phyloP scores from a whole-genome alignment of 23 tunicate species.

The Botrylloides violaceus region DNA sequence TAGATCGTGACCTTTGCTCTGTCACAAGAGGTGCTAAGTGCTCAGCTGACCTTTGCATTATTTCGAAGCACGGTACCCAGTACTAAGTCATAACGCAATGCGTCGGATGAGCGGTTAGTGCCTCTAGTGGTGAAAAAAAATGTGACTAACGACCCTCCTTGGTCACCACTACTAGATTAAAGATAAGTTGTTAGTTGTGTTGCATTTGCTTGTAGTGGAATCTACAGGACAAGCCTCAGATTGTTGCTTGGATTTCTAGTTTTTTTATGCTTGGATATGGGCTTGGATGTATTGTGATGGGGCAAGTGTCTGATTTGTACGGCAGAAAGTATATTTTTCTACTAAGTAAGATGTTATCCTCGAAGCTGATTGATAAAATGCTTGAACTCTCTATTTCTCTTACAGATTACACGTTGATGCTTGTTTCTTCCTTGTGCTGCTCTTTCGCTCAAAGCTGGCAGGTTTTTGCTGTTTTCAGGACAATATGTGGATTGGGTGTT shows the following conservation, averaged over 20 bases:
- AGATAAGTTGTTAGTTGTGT: no score
- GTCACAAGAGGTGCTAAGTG: no score
- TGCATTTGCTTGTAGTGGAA: constrained; percentile 44
- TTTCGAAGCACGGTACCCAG: no score
- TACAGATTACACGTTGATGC: background rate
- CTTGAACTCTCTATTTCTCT: no score
- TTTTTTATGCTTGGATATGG: constrained; percentile 65
- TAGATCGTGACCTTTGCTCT: no score
- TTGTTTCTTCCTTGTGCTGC: background rate
- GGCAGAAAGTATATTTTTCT: constrained; percentile 34
- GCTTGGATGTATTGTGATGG: constrained; percentile 50
- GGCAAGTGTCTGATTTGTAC: constrained; percentile 60
- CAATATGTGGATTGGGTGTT: constrained; percentile 43
- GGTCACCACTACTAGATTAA: no score
- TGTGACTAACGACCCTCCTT: no score
- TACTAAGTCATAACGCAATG: no score
- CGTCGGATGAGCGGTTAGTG: no score
- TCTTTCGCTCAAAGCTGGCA: constrained; percentile 43
- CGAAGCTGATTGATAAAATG: no score
- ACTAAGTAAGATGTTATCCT: constrained; percentile 24
- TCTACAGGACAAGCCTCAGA: constrained; percentile 48
- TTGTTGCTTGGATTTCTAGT: constrained; percentile 52
- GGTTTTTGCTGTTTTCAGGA: constrained; percentile 49
- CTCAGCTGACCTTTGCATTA: no score
- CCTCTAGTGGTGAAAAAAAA: no score